Evolutionary conservation across 1,140 invertebrate genomes (phyloP).

Genomic region (Scaptodrosophila lebanonensis): DNA sequence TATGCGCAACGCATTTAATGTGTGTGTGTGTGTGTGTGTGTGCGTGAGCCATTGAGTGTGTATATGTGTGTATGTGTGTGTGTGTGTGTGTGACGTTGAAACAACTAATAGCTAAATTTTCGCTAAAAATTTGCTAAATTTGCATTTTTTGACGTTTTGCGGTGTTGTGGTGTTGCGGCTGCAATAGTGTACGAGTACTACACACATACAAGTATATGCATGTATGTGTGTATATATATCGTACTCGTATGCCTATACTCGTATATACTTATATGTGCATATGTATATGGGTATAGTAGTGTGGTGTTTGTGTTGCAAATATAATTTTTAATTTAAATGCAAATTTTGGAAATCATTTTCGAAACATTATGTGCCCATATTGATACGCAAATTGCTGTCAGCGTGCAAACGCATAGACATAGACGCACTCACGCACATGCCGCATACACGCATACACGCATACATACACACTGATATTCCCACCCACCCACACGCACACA

Average conservation of each 20-base stretch:
- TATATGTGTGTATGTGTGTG: too few relatives aligned
- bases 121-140: slow-evolving; percentile 70
- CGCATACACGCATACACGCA: not conserved
- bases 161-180: slow-evolving; percentile 18
- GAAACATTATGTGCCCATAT: slow-evolving; percentile 74
- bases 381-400: slow-evolving; percentile 74
- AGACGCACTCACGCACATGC: slow-evolving; percentile 19
- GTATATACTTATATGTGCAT: too few relatives aligned
- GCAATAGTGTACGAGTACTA: not conserved
- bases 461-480: not conserved
- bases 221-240: not conserved
- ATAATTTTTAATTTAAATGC: slow-evolving; percentile 76
- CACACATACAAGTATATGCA: not conserved
- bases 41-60: too few relatives aligned
- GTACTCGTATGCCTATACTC: not conserved
- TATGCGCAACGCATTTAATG: slow-evolving; percentile 61
- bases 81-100: slow-evolving; percentile 22
- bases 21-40: too few relatives aligned
- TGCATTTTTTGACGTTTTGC: slow-evolving; percentile 67
- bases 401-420: slow-evolving; percentile 49
- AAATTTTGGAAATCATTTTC: slow-evolving; percentile 75
- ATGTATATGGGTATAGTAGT: too few relatives aligned
- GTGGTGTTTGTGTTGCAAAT: slow-evolving; percentile 70
- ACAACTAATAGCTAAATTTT: slow-evolving; percentile 69
- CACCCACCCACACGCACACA: slow-evolving; percentile 21